These are phyloP conservation scores for Prietella phreatophila DNA, from an alignment of 2,113 vertebrate genomes.

Conservation along the genomic window DNA sequence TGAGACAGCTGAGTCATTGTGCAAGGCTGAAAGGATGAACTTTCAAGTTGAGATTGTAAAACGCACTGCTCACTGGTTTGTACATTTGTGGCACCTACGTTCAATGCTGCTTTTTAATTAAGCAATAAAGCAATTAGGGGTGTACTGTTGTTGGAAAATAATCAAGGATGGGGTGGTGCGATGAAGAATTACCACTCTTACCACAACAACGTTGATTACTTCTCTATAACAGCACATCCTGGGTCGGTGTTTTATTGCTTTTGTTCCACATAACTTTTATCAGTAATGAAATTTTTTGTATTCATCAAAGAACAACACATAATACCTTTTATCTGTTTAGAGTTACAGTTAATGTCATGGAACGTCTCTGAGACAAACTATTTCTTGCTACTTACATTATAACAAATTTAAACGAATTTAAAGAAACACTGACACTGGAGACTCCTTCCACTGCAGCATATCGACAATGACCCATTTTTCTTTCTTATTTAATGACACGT, in stretches of 20 bases:
- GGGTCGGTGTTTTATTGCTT: background rate
- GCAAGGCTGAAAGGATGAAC: background rate
- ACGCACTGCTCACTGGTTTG: background rate
- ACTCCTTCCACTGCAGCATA: background rate
- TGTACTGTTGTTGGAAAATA: background rate
- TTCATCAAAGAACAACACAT: background rate
- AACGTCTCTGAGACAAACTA: background rate
- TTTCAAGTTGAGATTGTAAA: background rate
- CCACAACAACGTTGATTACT: background rate
- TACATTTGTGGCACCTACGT: background rate
- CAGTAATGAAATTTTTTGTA: background rate
- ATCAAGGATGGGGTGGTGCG: background rate
- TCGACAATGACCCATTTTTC: background rate
- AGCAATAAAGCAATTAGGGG: background rate
- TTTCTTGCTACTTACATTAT: background rate
- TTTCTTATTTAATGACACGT: background rate
- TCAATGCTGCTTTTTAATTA: background rate
- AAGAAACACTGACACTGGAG: background rate
- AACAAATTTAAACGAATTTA: background rate
- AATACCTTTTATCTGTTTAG: background rate
- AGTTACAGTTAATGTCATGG: background rate
- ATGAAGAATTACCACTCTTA: background rate
- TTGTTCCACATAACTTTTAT: background rate
- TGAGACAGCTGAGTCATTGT: constrained; percentile 14
- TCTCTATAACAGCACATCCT: background rate